Conservation (phyloP, 2,888 invertebrate species). For the Philhelius pedissequus region DNA sequence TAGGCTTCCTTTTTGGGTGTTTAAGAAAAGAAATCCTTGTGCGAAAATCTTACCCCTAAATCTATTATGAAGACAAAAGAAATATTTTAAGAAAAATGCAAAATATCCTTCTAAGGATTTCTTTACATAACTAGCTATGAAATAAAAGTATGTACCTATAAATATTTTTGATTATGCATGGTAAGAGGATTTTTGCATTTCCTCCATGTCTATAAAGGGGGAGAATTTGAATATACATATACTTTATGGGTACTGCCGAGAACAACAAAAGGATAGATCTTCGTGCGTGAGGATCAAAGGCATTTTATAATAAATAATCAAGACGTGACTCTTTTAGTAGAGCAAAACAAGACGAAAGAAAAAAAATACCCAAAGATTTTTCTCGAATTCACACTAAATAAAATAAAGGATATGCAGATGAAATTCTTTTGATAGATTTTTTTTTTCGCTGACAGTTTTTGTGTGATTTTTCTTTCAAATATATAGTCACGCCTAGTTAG, state of each 20-base stretch:
- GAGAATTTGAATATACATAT: constrained; percentile 42
- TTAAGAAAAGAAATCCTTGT: constrained; percentile 36
- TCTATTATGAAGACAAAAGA: constrained; percentile 58
- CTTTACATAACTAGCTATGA: too few species aligned
- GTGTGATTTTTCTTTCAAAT: constrained; percentile 44
- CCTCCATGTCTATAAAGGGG: not conserved
- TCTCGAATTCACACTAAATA: constrained; percentile 4
- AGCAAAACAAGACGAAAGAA: not conserved
- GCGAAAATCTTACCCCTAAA: constrained; percentile 66
- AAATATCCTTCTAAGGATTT: constrained; percentile 42
- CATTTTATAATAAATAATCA: constrained; percentile 62
- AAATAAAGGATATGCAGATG: constrained; percentile 31
- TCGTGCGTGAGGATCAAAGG: constrained; percentile 63
- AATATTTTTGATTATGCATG: constrained; percentile 68
- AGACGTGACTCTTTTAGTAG: constrained; percentile 19
- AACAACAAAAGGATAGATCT: constrained; percentile 12
- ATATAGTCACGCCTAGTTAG: constrained; percentile 67
- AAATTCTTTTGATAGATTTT: constrained; percentile 26
- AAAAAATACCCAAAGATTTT: not conserved
- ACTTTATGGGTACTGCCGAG: not conserved
- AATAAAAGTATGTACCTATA: constrained; percentile 28
- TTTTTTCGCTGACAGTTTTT: constrained; percentile 58
- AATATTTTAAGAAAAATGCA: constrained; percentile 49
- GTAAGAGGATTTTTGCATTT: constrained; percentile 67
- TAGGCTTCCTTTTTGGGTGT: not conserved